These are phyloP conservation scores for Drosophila melanogaster DNA, from an alignment of 1,140 invertebrate genomes.

Conservation along the genomic window Release_6_plus_ISO1_MT NC_004354.4:10104001-10104500, in stretches of 20 bases:
- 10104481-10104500: constrained; percentile 15
- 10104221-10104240: constrained; percentile 1
- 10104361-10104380: neutral
- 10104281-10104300: constrained; percentile 31
- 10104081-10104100: neutral
- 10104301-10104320: constrained; percentile 40
- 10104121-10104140: constrained; percentile 31
- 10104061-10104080: neutral
- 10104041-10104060: constrained; percentile 8
- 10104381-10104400: constrained; percentile 46
- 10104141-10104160: constrained; percentile 46
- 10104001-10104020: constrained; percentile 9
- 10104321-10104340: constrained; percentile 39
- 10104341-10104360: constrained; percentile 8
- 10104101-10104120: neutral
- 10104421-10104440: constrained; percentile 33
- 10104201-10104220: constrained; percentile 28
- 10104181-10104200: constrained; percentile 51
- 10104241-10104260: constrained; percentile 22
- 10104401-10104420: constrained; percentile 47
- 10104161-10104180: constrained; percentile 55
- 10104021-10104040: neutral
- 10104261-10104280: constrained; percentile 32
- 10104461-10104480: neutral
- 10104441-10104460: neutral